Evolutionary conservation across 2,888 invertebrate species (phyloP).

Genomic region (Timema cristinae): DNA sequence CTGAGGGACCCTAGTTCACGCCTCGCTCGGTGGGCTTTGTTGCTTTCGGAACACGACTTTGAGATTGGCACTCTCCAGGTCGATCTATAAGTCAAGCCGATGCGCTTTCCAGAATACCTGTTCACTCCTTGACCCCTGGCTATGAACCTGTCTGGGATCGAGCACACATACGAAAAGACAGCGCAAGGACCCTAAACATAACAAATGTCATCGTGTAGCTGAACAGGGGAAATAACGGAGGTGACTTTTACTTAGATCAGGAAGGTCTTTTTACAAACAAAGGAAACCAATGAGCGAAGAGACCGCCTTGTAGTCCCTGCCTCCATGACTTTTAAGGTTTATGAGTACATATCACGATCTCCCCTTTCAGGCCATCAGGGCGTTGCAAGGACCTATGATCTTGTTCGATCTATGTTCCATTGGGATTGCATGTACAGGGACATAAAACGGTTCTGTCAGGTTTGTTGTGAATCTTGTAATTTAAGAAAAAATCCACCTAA

Average conservation of each 20-base stretch:
- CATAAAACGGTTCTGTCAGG: not conserved
- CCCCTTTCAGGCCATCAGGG: slow-evolving; percentile 18
- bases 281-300: not conserved
- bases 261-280: not conserved
- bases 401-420: slow-evolving; percentile 6
- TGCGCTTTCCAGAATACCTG: slow-evolving; percentile 17
- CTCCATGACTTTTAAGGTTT: not conserved
- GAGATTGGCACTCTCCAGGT: slow-evolving; percentile 21
- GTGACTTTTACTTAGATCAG: not conserved
- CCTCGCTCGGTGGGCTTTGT: slow-evolving; percentile 23
- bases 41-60: slow-evolving; percentile 24
- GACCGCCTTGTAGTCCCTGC: not conserved
- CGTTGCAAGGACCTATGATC: not conserved
- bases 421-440: slow-evolving; percentile 16
- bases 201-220: no score
- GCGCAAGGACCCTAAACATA: no score
- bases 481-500: slow-evolving; percentile 3
- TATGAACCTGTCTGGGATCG: slow-evolving; percentile 16
- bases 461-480: slow-evolving; percentile 17
- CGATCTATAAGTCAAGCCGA: slow-evolving; percentile 17
- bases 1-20: slow-evolving; percentile 17
- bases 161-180: not conserved
- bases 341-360: not conserved
- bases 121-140: not conserved
- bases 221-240: no score